Evolutionary conservation across 1,140 invertebrate genomes (phyloP).

Genomic region (Diplogasteroides magnus): DNA sequence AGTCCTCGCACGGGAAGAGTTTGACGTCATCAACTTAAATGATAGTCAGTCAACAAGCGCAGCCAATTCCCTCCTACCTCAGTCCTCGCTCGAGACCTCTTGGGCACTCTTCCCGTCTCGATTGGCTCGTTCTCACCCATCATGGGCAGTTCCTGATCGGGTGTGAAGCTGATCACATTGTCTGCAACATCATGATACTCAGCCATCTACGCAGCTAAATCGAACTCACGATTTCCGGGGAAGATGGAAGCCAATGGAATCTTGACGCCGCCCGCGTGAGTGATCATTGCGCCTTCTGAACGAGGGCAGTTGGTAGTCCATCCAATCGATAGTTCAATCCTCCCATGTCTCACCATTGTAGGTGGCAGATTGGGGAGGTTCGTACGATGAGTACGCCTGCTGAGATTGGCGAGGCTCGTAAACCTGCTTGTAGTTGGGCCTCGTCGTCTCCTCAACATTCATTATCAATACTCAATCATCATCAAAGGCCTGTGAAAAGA

Average conservation of each 20-base stretch:
- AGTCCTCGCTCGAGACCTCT: not conserved
- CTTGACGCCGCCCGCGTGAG: not conserved
- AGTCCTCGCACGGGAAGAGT: not conserved
- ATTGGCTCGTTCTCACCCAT: conserved; percentile 17
- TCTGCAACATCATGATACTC: no score
- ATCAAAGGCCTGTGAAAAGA: no score
- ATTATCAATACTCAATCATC: no score
- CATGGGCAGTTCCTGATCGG: not conserved
- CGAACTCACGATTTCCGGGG: not conserved
- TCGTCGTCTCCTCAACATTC: no score
- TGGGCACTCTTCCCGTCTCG: conserved; percentile 13
- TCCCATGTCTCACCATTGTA: no score
- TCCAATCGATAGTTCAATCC: not conserved
- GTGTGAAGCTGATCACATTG: not conserved
- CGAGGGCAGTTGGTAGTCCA: not conserved
- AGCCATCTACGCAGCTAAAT: not conserved
- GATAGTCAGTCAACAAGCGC: not conserved
- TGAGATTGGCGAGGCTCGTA: no score
- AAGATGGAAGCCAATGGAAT: not conserved
- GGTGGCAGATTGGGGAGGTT: no score
- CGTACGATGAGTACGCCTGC: no score
- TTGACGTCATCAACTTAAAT: not conserved
- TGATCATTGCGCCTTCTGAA: not conserved
- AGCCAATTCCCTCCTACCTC: not conserved
- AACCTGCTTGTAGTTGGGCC: no score